phyloP scores from a whole-genome alignment of 1,140 invertebrate species.

The Zaprionus camerounensis region DNA sequence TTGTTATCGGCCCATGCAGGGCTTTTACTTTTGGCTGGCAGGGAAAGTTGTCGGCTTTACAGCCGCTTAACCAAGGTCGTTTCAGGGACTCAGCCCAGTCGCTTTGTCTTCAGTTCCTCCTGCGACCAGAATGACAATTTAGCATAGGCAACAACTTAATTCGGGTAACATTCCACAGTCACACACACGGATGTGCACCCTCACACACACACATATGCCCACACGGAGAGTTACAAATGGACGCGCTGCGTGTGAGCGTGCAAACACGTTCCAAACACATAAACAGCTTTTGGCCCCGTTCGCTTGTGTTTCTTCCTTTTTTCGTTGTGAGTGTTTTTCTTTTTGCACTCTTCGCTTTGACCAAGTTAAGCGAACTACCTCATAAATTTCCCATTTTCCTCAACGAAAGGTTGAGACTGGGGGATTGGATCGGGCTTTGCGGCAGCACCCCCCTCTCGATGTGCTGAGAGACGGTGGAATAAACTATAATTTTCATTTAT shows the following conservation, averaged over 20 bases:
- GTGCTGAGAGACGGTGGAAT: constrained; percentile 14
- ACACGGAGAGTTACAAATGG: constrained; percentile 44
- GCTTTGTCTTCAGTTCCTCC: constrained; percentile 25
- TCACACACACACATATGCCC: neutral
- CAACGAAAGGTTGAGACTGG: constrained; percentile 9
- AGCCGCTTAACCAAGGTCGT: constrained; percentile 54
- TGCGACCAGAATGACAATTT: constrained; percentile 62
- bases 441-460: neutral
- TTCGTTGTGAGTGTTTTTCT: constrained; percentile 8
- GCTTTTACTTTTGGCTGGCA: neutral
- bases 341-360: constrained; percentile 9
- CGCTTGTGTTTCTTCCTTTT: neutral
- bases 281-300: constrained; percentile 67
- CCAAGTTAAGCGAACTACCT: constrained; percentile 57
- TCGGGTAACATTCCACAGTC: constrained; percentile 50
- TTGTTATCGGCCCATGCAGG: constrained; percentile 58
- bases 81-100: constrained; percentile 6
- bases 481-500: constrained; percentile 27
- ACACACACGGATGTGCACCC: constrained; percentile 7
- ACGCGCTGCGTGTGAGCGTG: constrained; percentile 55
- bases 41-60: constrained; percentile 38
- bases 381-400: constrained; percentile 70
- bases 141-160: constrained; percentile 71
- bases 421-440: neutral
- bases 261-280: constrained; percentile 73